These are phyloP conservation scores for Octomys mimax DNA, from an alignment of 2,797 vertebrate genomes.

Conservation along the genomic window DNA sequence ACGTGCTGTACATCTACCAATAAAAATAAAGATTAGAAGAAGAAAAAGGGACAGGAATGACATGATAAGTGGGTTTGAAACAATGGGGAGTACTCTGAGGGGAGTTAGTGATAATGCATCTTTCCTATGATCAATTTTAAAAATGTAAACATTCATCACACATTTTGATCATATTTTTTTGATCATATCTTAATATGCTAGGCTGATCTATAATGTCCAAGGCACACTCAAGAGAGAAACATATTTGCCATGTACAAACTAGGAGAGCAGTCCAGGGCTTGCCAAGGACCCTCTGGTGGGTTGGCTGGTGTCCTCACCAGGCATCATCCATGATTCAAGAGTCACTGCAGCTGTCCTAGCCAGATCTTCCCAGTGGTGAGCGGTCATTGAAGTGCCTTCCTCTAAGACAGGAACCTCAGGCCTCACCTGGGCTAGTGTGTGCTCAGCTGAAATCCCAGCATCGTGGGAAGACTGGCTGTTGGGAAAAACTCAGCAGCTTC, in stretches of 20 bases:
- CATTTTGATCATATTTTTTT: not conserved
- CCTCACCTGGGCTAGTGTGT: not conserved
- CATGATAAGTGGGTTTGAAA: not conserved
- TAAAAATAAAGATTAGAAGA: not conserved
- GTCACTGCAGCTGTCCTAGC: not conserved
- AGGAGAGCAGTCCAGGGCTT: not conserved
- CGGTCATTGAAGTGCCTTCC: not conserved
- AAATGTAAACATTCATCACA: not conserved
- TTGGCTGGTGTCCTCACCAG: not conserved
- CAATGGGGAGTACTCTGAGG: not conserved
- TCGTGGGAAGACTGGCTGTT: not conserved
- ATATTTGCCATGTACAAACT: not conserved
- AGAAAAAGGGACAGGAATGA: not conserved
- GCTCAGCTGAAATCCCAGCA: not conserved
- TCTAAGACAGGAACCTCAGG: not conserved
- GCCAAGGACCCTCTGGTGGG: not conserved
- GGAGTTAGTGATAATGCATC: not conserved
- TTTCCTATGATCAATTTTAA: not conserved
- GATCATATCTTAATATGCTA: not conserved
- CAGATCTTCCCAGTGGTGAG: not conserved
- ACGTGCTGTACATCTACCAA: not conserved
- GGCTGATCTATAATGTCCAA: not conserved
- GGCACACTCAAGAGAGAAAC: not conserved
- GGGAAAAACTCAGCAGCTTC: not conserved
- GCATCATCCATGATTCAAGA: not conserved